phyloP scores from a whole-genome alignment of 1,140 invertebrate genomes.

The Diorhabda carinulata region DNA sequence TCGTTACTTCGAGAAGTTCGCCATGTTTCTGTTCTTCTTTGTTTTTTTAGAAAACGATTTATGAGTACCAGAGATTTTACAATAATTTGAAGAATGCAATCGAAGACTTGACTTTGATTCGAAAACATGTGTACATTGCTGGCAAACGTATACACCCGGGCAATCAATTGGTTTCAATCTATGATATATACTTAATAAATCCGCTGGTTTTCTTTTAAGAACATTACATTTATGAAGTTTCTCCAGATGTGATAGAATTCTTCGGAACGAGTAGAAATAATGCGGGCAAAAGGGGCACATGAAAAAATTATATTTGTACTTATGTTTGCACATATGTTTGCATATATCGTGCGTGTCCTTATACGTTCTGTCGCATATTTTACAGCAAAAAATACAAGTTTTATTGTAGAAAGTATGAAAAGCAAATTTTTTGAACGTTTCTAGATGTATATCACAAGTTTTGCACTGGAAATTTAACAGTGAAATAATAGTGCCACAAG shows the following conservation, averaged over 20 bases:
- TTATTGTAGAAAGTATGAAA: not conserved
- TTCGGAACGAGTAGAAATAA: not conserved
- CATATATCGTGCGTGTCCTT: not conserved
- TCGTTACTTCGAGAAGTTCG: no score
- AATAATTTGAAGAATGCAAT: not conserved
- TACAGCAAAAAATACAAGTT: not conserved
- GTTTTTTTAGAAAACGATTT: no score
- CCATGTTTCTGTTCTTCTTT: no score
- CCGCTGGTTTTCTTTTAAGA: not conserved
- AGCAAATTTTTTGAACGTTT: not conserved
- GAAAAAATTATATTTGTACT: not conserved
- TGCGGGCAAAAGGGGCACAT: not conserved
- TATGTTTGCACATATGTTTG: not conserved
- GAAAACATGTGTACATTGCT: not conserved
- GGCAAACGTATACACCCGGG: not conserved
- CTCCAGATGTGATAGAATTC: not conserved
- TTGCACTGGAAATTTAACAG: not conserved
- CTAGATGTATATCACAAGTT: not conserved
- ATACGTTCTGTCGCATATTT: not conserved
- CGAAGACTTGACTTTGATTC: not conserved
- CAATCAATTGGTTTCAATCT: not conserved
- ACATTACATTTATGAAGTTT: not conserved
- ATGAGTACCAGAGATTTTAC: no score
- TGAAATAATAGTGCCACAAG: not conserved
- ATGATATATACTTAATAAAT: not conserved